Base-by-base conservation (phyloP, 1,140 invertebrate genomes). In the Eumeta japonica region DNA sequence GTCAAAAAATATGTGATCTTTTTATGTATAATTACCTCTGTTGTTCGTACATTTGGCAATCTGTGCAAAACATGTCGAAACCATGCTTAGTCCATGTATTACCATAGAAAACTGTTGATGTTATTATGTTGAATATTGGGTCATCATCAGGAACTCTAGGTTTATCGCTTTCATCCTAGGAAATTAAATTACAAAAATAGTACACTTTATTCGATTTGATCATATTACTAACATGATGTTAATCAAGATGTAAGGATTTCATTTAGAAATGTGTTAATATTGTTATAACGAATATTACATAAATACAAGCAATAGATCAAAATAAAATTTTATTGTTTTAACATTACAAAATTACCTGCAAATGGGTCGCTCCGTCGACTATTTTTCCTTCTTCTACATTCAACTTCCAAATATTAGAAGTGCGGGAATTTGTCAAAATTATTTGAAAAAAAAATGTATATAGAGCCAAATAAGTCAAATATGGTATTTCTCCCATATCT, bases 341-440 rank as follows among this genome's bases (percentile, higher is more conserved):
- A n/a, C n/a, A n/a, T n/a, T 11, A 9, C 12, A 31, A n/a, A 31
- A 31, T 11, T 31, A 81, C 71, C 58, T 79, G 78, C 32, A 75
- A 62, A 55, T 80, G 70, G 27, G 68, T 68, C 44, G 57, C 78
- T 19, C 73, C 81, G 48, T 81, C 80, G 39, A 84, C 76, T 43
- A 87, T 84, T 75, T 82, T 83, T 19, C 80, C 83, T 61, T 82
- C 79, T 52, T 86, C 82, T 28, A 74, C 52, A 60, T 84, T 85
- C 37, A 89, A 64, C 73, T 83, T 85, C 86, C 86, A 88, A 56
- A 88, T 74, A 35, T 83, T 84, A 28, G 84, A 86, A 24, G 84
- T 85, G 43, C 83, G 77, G 18, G 86, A 86, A 66, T 86, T 87
- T 45, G 79, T 86, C 43, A 80, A 76, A 42, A 86, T 77, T 53